Evolutionary conservation across 30 jellyfish, hydroid and myxozoan genomes (phyloP).

Genomic region (Turritopsis dohrnii): DNA sequence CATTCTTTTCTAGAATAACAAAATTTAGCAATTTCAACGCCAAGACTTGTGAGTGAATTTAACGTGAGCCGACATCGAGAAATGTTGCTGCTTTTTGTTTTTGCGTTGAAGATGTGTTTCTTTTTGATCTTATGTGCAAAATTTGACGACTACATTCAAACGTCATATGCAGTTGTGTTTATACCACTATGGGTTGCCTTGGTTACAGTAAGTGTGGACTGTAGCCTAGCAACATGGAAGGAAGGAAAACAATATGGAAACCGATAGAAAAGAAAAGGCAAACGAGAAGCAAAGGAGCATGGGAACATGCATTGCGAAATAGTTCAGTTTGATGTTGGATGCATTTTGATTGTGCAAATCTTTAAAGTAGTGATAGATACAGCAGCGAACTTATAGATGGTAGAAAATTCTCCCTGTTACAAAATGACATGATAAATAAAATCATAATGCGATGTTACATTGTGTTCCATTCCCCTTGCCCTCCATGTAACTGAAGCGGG

Average conservation of each 20-base stretch:
- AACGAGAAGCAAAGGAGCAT: too few relatives aligned
- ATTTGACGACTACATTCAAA: slow-evolving; percentile 54
- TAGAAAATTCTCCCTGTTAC: too few relatives aligned
- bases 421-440: too few relatives aligned
- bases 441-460: too few relatives aligned
- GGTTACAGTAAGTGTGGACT: slow-evolving; percentile 41
- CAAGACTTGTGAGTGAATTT: slow-evolving; percentile 25
- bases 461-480: too few relatives aligned
- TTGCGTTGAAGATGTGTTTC: slow-evolving; percentile 48
- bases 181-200: slow-evolving; percentile 82
- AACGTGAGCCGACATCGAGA: slow-evolving; percentile 53
- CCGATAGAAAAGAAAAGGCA: too few relatives aligned
- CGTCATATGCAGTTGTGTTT: slow-evolving; percentile 58
- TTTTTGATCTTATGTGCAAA: slow-evolving; percentile 70
- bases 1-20: not conserved
- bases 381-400: too few relatives aligned
- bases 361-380: too few relatives aligned
- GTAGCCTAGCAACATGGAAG: slow-evolving; percentile 50
- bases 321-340: too few relatives aligned
- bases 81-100: slow-evolving; percentile 52
- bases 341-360: too few relatives aligned
- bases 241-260: slow-evolving; percentile 17
- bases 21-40: not conserved
- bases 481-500: too few relatives aligned
- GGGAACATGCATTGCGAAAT: too few relatives aligned